phyloP scores from a whole-genome alignment of 2,888 invertebrate species.

The Cephus nigrinus region DNA sequence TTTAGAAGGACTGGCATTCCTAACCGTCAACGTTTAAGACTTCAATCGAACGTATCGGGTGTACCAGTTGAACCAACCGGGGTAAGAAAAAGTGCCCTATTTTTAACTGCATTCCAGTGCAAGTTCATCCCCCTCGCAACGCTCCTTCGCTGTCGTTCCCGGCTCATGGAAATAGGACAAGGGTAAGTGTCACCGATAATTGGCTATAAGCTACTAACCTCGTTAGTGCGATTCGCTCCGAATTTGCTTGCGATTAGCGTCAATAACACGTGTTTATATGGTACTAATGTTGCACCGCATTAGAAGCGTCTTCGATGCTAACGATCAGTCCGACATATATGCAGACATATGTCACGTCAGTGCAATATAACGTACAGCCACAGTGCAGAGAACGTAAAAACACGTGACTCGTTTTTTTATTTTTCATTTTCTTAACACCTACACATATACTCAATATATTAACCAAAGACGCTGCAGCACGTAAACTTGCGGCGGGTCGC shows the following conservation, averaged over 20 bases:
- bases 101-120: neutral
- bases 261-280: conserved; percentile 25
- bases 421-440: neutral
- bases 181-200: conserved; percentile 14
- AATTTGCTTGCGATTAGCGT: conserved; percentile 38
- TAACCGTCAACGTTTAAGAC: neutral
- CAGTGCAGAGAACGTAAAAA: neutral
- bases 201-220: conserved; percentile 37
- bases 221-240: conserved; percentile 40
- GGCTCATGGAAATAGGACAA: conserved; percentile 37
- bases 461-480: neutral
- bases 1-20: neutral
- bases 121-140: neutral
- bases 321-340: neutral
- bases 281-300: neutral
- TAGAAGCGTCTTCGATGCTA: neutral
- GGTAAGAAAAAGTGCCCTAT: neutral
- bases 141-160: conserved; percentile 13
- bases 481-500: neutral
- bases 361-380: neutral
- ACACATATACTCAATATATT: neutral
- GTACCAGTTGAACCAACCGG: neutral
- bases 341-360: neutral
- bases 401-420: neutral
- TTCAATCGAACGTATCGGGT: neutral